Base-by-base conservation (phyloP, 2,113 vertebrate species). In the Oreocharis arfaki region DNA sequence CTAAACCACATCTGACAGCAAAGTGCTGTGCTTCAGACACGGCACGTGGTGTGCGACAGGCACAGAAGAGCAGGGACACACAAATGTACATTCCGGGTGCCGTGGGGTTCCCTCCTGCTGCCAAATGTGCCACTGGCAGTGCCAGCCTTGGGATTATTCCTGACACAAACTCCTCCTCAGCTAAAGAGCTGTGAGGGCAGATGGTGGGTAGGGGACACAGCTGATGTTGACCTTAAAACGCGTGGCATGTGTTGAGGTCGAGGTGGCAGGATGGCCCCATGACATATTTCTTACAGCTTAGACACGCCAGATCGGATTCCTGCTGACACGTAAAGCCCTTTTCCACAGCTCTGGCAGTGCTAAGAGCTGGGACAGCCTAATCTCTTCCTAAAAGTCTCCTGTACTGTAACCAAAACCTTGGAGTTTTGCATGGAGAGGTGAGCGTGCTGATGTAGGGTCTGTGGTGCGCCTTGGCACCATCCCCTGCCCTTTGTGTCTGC, bases 201-300 rank as follows among this genome's bases (percentile, higher is more conserved):
- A 35, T 6, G 13, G 75, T 26, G 74, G 37, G 56, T 28, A 50
- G 35, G 74, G 70, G 59, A 53, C 0, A 1, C 53, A 49, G 75
- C 35, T 20, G 63, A 47, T 33, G 46, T 3, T 92, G 67, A 59
- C 70, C 90, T 81, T 60, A 69, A 75, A 80, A 27, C 1, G 0
- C 56, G 23, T 0, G 13, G 42, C 33, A 1, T 50, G 61, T 42
- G 60, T 68, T 1, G 4, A 47, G 69, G 85, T 15, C 6, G 13
- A 13, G 10, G 69, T 33, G 21, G 68, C 84, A 60, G 82, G 20
- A 20, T 91, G 87, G 87, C 93, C 87, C 79, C 69, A 23, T 94
- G 89, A 95, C 90, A 88, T 53, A 80, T 91, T 96, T 96, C 89
- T 74, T 46, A 75, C 39, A n/a, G 85, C 84, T 83, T 64, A 95